Percentiles rank a stretch among this genome's conserved stretches.
These are phyloP conservation scores for Notamacropus eugenii DNA, from an alignment of 2,797 vertebrate species.

Conservation along the genomic window DNA sequence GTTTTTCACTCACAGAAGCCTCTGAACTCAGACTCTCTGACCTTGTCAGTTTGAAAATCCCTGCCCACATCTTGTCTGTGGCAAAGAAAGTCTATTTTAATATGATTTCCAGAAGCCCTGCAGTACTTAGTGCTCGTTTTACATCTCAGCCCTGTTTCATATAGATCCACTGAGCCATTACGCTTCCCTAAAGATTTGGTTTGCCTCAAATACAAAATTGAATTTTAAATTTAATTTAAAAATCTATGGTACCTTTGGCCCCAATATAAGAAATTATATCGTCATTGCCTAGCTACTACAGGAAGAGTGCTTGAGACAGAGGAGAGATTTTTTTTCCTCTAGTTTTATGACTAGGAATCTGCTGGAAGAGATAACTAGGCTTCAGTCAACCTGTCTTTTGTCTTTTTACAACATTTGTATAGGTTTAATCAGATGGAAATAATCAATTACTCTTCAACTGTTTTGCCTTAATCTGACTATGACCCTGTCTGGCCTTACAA, in stretches of 20 bases:
- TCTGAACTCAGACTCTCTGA: background rate
- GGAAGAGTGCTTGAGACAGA: conserved; percentile 6
- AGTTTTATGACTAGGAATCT: background rate
- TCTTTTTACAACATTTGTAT: background rate
- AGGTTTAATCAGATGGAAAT: background rate
- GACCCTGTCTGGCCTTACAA: background rate
- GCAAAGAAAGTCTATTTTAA: conserved; percentile 18
- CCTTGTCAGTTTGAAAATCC: background rate
- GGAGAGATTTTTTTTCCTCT: background rate
- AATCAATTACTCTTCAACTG: background rate
- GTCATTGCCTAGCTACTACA: conserved; percentile 3
- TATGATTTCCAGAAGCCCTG: conserved; percentile 12
- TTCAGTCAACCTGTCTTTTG: background rate
- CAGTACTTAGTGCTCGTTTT: background rate
- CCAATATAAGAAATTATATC: background rate
- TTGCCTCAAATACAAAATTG: conserved; percentile 52
- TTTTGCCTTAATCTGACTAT: background rate
- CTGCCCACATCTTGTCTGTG: rapidly evolving
- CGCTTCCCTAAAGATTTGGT: conserved; percentile 40
- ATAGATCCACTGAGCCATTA: conserved; percentile 32
- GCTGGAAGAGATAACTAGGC: background rate
- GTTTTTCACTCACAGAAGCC: background rate
- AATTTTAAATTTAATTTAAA: conserved; percentile 67
- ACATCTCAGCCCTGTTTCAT: conserved; percentile 34
- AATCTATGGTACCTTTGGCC: conserved; percentile 50